These are phyloP conservation scores for Liodrosophila aerea DNA, from an alignment of 2,888 invertebrate genomes.

Conservation along the genomic window DNA sequence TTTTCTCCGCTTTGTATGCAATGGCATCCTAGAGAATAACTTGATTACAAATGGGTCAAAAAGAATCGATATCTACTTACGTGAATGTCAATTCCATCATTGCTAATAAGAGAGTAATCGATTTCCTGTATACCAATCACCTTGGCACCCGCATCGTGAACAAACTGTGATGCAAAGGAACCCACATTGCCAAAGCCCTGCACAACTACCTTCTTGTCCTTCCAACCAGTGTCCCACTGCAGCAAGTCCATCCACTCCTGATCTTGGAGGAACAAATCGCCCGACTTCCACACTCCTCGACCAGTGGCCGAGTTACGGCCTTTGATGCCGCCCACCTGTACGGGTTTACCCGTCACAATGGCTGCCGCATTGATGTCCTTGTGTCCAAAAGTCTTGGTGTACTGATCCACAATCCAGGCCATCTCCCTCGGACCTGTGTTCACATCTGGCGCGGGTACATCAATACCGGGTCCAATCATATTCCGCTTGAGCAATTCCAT, in stretches of 20 bases:
- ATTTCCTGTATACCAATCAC: slow-evolving; percentile 96
- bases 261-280: slow-evolving; percentile 97
- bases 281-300: slow-evolving; percentile 95
- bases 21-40: slow-evolving; percentile 86
- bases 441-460: slow-evolving; percentile 99
- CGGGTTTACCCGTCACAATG: slow-evolving; percentile 98
- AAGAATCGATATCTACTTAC: too few relatives aligned
- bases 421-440: slow-evolving; percentile 98
- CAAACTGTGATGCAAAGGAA: slow-evolving; percentile 95
- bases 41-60: too few relatives aligned
- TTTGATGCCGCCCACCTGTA: slow-evolving; percentile 98
- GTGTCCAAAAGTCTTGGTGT: slow-evolving; percentile 96
- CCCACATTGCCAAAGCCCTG: slow-evolving; percentile 99
- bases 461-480: slow-evolving; percentile 94
- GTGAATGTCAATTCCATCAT: slow-evolving; percentile 91
- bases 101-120: slow-evolving; percentile 93
- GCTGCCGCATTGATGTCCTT: slow-evolving; percentile 97
- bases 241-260: slow-evolving; percentile 97
- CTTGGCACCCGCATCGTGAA: slow-evolving; percentile 95
- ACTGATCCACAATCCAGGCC: slow-evolving; percentile 99
- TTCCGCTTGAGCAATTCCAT: slow-evolving; percentile 96
- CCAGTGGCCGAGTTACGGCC: slow-evolving; percentile 99
- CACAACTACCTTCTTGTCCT: slow-evolving; percentile 97
- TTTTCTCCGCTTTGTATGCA: slow-evolving; percentile 89
- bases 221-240: slow-evolving; percentile 95